Percentiles rank a stretch among this genome's conserved stretches.
Evolutionary conservation across 1,140 invertebrate genomes (phyloP).

Genomic region (Acromyrmex heyeri): DNA sequence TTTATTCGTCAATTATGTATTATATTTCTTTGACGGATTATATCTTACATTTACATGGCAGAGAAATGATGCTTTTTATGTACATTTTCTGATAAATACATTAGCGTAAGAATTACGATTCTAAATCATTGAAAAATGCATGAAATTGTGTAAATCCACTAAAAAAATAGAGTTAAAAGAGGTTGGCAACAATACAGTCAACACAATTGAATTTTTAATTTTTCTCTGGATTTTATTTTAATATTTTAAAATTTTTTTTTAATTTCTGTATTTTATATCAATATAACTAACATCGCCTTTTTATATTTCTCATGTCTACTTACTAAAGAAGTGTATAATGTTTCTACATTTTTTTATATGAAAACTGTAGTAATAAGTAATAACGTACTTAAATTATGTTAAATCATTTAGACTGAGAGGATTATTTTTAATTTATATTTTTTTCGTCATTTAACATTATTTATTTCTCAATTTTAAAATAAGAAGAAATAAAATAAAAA

Average conservation of each 20-base stretch:
- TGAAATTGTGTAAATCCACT: constrained; percentile 2
- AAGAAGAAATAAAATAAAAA: constrained; percentile 29
- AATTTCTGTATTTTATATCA: neutral
- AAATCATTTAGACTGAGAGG: neutral
- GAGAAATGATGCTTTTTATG: constrained; percentile 49
- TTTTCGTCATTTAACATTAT: constrained; percentile 55
- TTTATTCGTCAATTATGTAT: constrained; percentile 1
- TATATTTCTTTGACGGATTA: constrained; percentile 18
- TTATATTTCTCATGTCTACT: constrained; percentile 10
- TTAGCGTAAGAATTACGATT: neutral
- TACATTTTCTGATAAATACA: constrained; percentile 29
- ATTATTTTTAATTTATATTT: constrained; percentile 7
- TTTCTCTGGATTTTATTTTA: neutral
- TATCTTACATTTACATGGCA: constrained; percentile 7
- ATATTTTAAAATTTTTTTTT: constrained; percentile 2
- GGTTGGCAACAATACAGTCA: neutral
- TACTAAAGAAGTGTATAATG: constrained; percentile 28
- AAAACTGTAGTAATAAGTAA: neutral
- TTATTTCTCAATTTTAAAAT: constrained; percentile 7
- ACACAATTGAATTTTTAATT: constrained; percentile 24
- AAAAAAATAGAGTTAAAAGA: neutral
- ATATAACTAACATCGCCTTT: neutral
- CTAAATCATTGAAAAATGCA: constrained; percentile 12
- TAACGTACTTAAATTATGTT: constrained; percentile 4
- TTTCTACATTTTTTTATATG: constrained; percentile 11